phyloP scores from a whole-genome alignment of 2,888 invertebrate species.

The Acholoe squamosa region DNA sequence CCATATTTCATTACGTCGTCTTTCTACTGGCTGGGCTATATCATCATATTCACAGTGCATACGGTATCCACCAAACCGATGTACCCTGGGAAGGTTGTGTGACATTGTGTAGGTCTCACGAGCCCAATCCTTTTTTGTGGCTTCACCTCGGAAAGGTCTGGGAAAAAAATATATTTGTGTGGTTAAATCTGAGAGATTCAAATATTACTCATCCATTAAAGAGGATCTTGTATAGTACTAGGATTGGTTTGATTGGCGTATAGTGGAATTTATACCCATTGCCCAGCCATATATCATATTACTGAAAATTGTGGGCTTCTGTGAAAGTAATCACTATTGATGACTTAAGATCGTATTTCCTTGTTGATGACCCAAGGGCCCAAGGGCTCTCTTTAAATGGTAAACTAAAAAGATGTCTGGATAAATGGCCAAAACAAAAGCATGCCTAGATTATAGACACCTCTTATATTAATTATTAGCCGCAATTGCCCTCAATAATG shows the following conservation, averaged over 20 bases:
- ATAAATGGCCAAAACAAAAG: no score
- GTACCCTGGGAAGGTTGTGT: not conserved
- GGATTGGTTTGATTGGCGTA: not conserved
- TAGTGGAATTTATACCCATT: no score
- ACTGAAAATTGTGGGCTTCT: not conserved
- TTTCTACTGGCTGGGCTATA: not conserved
- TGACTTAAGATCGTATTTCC: not conserved
- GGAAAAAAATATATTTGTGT: not conserved
- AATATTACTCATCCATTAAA: not conserved
- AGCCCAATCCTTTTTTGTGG: not conserved
- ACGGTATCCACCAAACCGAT: not conserved
- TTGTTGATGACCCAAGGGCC: no score
- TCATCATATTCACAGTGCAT: conserved; percentile 46
- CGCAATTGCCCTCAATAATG: no score
- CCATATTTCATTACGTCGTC: conserved; percentile 40
- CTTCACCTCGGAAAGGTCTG: not conserved
- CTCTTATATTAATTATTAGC: no score
- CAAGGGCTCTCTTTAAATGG: no score
- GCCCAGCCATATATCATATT: not conserved
- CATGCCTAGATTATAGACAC: no score
- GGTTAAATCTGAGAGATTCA: not conserved
- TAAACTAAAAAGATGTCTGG: no score
- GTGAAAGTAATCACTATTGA: not conserved
- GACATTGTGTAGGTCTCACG: not conserved
- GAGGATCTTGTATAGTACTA: not conserved